Evolutionary conservation across 2,113 vertebrate species (phyloP), one percentile per base, ranked within the genome.

Genomic region (Ciconia stormi): DNA sequence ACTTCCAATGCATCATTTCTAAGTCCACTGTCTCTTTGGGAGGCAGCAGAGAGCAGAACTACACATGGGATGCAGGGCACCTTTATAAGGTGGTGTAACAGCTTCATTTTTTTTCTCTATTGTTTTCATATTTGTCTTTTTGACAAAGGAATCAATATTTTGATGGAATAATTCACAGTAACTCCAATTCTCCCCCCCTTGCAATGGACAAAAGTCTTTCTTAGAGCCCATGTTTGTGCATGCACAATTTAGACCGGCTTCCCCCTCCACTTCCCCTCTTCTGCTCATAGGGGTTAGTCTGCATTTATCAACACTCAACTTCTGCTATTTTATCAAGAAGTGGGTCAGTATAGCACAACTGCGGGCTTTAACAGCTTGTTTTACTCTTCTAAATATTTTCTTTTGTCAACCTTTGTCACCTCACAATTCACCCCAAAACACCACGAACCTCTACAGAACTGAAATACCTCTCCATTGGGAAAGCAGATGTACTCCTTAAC

Each of bases 151-250:
- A 86, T 80, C 40, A 25, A 6, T 86, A 59, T 56, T 74, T 66
- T 70, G 25, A 87, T 29, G 15, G 50, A 78, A 58, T 63, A 10
- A 9, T 38, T 79, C 38, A 55, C 61, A 73, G 36, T 6, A 76
- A 72, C 25, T 71, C 44, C 58, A 70, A 53, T 11, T 78, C 32
- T 17, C 27, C 10, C 10, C 19, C 27, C 16, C 23, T 5, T 11
- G 14, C 7, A 4, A 58, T 1, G 0, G 29, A 52, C 26, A 0
- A 8, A 72, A 63, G 32, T 16, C 52, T 72, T 70, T 34, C 14
- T 50, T 22, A 83, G 25, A 66, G 40, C 7, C 26, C 12, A 20
- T 5, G n/a, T 40, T 49, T 34, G 36, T 49, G 14, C 30, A 80
- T 3, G 10, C 26, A 34, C 42, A 78, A 10, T 73, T 87, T 32